Evolutionary conservation across 2,113 vertebrate species (phyloP).

Genomic region (Recurvirostra avosetta): DNA sequence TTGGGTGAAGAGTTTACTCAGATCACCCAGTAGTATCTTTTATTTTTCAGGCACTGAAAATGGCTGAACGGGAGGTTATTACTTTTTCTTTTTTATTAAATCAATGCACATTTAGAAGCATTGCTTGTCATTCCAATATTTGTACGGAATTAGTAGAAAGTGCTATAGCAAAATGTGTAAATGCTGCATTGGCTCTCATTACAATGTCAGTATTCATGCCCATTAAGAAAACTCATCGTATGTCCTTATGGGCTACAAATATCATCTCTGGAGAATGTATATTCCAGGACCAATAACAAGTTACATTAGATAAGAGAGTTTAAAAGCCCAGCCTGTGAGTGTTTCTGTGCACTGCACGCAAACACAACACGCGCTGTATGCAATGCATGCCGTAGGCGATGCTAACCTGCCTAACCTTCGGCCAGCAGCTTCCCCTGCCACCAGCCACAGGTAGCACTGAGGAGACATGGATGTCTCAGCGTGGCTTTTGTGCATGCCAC

Average conservation of each 20-base stretch:
- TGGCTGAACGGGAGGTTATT: not conserved
- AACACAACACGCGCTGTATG: fast-evolving
- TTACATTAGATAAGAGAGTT: no score
- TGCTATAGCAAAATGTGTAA: not conserved
- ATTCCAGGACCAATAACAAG: not conserved
- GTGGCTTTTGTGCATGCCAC: fast-evolving
- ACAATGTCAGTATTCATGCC: not conserved
- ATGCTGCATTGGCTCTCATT: not conserved
- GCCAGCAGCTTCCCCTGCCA: not conserved
- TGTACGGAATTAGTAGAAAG: not conserved
- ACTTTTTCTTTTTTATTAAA: not conserved
- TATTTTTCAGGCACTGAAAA: not conserved
- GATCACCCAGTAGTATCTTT: not conserved
- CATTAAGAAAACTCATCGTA: not conserved
- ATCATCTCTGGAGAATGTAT: not conserved
- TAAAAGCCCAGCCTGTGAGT: not conserved
- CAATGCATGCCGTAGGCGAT: fast-evolving
- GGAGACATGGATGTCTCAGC: fast-evolving
- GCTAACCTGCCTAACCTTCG: fast-evolving
- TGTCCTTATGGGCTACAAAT: not conserved
- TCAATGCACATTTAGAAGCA: not conserved
- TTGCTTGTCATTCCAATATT: not conserved
- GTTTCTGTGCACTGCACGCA: fast-evolving
- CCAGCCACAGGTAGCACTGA: fast-evolving
- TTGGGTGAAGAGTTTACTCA: not conserved